A percentile compares a stretch with the other conserved stretches of the same genome.
These are phyloP conservation scores for Okapia johnstoni DNA, from an alignment of 2,113 vertebrate genomes.

Conservation along the genomic window DNA sequence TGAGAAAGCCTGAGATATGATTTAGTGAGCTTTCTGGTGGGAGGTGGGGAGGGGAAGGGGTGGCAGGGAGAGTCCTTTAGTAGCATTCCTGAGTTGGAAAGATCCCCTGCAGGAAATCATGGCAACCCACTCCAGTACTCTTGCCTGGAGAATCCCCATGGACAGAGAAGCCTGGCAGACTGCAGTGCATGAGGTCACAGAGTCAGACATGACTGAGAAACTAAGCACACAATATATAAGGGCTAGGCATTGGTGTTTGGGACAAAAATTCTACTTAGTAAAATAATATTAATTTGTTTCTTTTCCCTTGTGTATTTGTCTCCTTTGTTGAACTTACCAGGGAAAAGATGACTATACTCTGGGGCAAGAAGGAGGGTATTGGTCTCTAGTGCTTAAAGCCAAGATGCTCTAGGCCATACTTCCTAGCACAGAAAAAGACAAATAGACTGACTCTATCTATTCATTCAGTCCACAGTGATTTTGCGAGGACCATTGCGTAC, in stretches of 20 bases:
- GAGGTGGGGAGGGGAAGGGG: background rate
- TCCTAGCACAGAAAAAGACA: background rate
- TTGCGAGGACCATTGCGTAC: accelerated
- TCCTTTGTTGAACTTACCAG: background rate
- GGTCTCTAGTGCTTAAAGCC: background rate
- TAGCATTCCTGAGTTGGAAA: background rate
- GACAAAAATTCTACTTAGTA: background rate
- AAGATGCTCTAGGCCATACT: background rate
- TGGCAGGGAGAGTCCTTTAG: background rate
- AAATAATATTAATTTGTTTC: background rate
- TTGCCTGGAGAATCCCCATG: background rate
- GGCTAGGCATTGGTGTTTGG: background rate
- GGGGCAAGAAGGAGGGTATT: background rate
- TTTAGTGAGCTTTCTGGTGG: background rate
- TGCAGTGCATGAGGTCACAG: background rate
- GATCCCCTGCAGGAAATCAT: background rate
- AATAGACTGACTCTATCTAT: background rate
- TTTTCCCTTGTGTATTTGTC: background rate
- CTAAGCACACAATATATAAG: background rate
- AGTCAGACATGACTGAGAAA: background rate
- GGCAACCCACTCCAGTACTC: background rate
- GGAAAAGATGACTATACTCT: background rate
- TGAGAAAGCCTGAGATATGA: background rate
- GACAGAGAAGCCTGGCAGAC: background rate
- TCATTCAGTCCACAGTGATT: background rate